A percentile compares a stretch with the other conserved stretches of the same genome.
Conservation (phyloP, 1,140 invertebrate genomes). For the Euwallacea fornicatus region DNA sequence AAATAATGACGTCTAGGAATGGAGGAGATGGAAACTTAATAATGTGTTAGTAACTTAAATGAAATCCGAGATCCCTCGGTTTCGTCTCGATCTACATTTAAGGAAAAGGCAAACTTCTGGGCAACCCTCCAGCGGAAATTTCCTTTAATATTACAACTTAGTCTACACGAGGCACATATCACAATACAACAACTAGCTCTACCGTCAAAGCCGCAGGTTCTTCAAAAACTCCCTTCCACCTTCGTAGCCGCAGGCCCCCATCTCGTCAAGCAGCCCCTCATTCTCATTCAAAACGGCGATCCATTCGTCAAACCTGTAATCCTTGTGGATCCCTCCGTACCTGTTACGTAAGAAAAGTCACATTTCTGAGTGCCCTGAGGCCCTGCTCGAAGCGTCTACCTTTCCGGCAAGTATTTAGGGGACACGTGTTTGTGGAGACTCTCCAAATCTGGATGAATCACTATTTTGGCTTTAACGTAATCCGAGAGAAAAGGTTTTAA, state of each 20-base stretch:
- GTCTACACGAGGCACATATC: no score
- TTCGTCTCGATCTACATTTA: no score
- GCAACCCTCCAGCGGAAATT: no score
- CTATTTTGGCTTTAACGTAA: conserved; percentile 69
- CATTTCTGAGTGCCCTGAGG: background rate
- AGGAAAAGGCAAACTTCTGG: background rate
- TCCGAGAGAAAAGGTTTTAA: conserved; percentile 74
- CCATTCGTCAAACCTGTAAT: conserved; percentile 73
- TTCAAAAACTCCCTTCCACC: conserved; percentile 25
- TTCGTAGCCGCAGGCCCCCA: conserved; percentile 64
- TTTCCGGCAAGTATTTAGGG: conserved; percentile 69
- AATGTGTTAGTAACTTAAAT: no score
- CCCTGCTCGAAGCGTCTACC: conserved; percentile 27
- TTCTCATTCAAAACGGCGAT: conserved; percentile 63
- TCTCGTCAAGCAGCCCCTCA: conserved; percentile 62
- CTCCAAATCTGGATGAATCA: conserved; percentile 73
- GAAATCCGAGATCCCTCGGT: no score
- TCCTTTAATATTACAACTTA: no score
- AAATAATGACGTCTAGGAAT: no score
- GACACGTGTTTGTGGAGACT: conserved; percentile 74
- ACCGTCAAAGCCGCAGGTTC: background rate
- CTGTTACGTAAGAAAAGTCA: conserved; percentile 14
- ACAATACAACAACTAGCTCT: background rate
- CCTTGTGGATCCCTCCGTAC: conserved; percentile 69
- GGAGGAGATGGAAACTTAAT: no score